Base-by-base conservation (phyloP, 2,888 invertebrate species). In the Dryococelus australis region DNA sequence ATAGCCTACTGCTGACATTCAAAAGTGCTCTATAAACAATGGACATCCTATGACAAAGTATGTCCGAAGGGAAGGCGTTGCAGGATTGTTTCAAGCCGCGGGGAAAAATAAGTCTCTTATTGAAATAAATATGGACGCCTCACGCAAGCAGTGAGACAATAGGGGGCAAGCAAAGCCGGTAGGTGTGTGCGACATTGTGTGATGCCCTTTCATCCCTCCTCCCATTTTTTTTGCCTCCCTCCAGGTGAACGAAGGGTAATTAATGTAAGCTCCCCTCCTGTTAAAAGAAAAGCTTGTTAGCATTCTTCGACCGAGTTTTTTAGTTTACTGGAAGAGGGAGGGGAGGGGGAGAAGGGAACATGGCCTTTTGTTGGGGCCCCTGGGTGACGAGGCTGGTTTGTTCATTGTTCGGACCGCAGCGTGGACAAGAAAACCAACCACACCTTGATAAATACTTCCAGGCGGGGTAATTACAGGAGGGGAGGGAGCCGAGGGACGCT, bases 111-210 rank as follows among this genome's bases (percentile, higher is more conserved):
- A 65, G 65, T 65, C 20, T 20, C 65, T n/a, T 65, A n/a, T 20
- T 35, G 35, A 20, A 65, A 20, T 8, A 20, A 65, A 65, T 65
- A 65, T 24, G 65, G 65, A 65, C n/a, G 51, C 51, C 51, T 51
- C 35, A 35, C 35, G 4, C 16, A 47, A 13, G 65, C n/a, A 24
- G n/a, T 20, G 24, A 65, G 65, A 65, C 65, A 65, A 65, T 65
- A n/a, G 65, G 65, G n/a, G 8, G 65, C 24, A 65, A n/a, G 65
- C 65, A 65, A 65, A 10, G 65, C 20, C 3, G 65, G 65, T 65
- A 65, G 65, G 65, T 65, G 65, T 65, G n/a, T 24, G 65, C 65
- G 65, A 65, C 65, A 65, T 65, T 65, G 65, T 65, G n/a, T 65
- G 65, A n/a, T 65, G 16, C 65, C n/a, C n/a, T 20, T 8, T n/a